Base-by-base conservation (phyloP, 2,113 vertebrate species). In the Thomomys bottae region DNA sequence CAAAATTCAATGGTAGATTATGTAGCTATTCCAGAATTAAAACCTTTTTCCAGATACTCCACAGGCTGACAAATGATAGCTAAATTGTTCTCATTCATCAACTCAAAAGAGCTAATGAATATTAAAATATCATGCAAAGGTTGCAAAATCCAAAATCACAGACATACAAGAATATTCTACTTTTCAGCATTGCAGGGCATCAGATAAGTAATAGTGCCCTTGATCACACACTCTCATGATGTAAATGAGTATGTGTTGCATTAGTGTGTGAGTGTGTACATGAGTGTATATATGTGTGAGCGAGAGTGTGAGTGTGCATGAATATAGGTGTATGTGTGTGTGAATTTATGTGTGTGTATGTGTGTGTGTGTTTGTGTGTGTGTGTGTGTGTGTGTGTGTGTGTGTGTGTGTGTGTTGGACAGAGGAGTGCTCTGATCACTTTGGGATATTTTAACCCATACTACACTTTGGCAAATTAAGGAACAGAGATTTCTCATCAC, bases 11-110 rank as follows among this genome's bases (percentile, higher is more conserved):
- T 87, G 32, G 73, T 75, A 82, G 84, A 63, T 91, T 93, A 93
- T 87, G 8, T 8, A 89, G 75, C 45, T 54, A 81, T 34, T 84
- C 61, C 94, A 71, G 87, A 92, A 92, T 94, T 92, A 94, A 92
- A 94, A 67, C 21, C 8, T 75, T 90, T 66, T 26, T 95, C 86
- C 63, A 64, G 76, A 83, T 86, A 75, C 84, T 81, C 67, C 87
- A 90, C 64, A 81, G 9, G 17, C 72, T 76, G 66, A 87, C 92
- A 82, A 76, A 87, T 78, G 57, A 67, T 82, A 70, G 73, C 75
- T 91, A 83, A 95, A 82, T 81, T 70, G 21, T 49, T 72, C 30
- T 90, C 82, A 87, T 68, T 78, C 59, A 68, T 82, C 71, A 80
- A 75, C 71, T 86, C 32, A 68, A 34, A 96, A 84, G 66, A 86